Base-by-base conservation (phyloP, 2,113 vertebrate genomes). In the Plecturocebus donacophilus region DNA sequence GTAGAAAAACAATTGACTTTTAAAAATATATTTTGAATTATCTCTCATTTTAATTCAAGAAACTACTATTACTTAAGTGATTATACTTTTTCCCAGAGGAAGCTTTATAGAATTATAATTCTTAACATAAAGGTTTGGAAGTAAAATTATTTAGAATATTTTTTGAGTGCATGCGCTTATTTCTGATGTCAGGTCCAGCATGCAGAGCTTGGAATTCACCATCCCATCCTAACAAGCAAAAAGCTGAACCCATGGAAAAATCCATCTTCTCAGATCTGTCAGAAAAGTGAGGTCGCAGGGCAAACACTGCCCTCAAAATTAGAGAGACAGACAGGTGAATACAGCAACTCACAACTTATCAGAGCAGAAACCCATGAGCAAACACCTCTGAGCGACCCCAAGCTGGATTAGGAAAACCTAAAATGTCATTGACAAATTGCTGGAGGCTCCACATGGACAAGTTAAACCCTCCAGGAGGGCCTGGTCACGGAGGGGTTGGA, bases 41-140 rank as follows among this genome's bases (percentile, higher is more conserved):
- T 38, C 38, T 92, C 4, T 87, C 35, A 40, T 86, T 61, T 73
- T 92, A 52, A 97, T 58, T 84, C 14, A 83, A 87, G 23, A 89
- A 90, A 86, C 64, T 71, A 76, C 52, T 91, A 40, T 89, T 64
- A 80, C 35, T 91, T 56, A 90, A 81, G 25, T 30, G 8, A 13
- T 75, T 66, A 64, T 14, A 87, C 16, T 64, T 85, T 81, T 70
- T 7, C 27, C 40, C 14, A 73, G 11, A 80, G 11, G 14, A 92
- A 82, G 3, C 7, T 30, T 89, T 95, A 71, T 70, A 91, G 32
- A 94, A 54, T 70, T 70, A 61, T 35, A 76, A 61, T 92, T 95
- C 76, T 68, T 71, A 94, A 30, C 47, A 49, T 38, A 75, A 64
- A 87, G 8, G 68, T n/a, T 81, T 85, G 2, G 32, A 47, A 88